These are phyloP conservation scores for Zenarchopterus dispar DNA, from an alignment of 2,797 vertebrate species.

Conservation along the genomic window DNA sequence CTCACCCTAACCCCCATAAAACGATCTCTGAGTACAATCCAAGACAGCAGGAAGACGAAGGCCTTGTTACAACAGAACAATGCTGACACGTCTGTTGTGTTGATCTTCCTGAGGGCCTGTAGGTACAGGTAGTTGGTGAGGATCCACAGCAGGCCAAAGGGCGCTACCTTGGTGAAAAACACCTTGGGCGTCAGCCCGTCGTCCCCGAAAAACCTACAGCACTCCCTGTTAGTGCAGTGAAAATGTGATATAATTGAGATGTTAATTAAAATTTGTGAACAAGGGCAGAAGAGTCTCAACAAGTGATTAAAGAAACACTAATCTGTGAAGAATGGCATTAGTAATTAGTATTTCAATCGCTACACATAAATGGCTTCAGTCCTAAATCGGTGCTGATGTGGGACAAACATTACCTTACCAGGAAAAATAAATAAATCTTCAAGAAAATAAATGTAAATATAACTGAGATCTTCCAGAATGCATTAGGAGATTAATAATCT, in stretches of 20 bases:
- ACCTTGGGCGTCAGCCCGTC: slow-evolving; percentile 93
- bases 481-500: not conserved
- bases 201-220: slow-evolving; percentile 94
- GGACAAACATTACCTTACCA: too few relatives aligned
- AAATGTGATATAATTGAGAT: slow-evolving; percentile 6
- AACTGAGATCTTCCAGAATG: slow-evolving; percentile 9
- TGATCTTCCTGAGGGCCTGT: slow-evolving; percentile 98
- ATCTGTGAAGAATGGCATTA: too few relatives aligned
- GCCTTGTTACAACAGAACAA: slow-evolving; percentile 99
- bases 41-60: slow-evolving; percentile 98
- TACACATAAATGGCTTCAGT: not conserved
- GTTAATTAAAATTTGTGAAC: not conserved
- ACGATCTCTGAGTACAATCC: slow-evolving; percentile 97
- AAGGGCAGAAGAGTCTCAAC: not conserved
- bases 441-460: slow-evolving; percentile 19
- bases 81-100: slow-evolving; percentile 93
- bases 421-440: slow-evolving; percentile 9
- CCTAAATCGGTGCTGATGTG: not conserved
- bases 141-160: slow-evolving; percentile 97
- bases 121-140: slow-evolving; percentile 99
- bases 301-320: slow-evolving; percentile 1
- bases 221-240: slow-evolving; percentile 85
- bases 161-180: slow-evolving; percentile 93
- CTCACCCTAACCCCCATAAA: slow-evolving; percentile 99
- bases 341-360: too few relatives aligned